Conservation (phyloP, 2,888 invertebrate genomes). For the Brachypalpus laphriformis region DNA sequence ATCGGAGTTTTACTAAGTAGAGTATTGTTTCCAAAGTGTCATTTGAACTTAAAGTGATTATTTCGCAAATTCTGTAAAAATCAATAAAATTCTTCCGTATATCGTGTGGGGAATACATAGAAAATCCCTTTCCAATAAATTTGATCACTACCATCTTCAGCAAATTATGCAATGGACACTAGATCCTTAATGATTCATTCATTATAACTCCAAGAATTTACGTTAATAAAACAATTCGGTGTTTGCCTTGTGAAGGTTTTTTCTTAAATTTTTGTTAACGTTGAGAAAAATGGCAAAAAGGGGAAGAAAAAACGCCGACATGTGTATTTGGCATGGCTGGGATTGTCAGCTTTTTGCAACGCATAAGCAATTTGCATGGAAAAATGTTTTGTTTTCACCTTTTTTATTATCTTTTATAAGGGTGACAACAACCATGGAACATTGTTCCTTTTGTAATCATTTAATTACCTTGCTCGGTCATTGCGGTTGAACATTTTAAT, state of each 20-base stretch:
- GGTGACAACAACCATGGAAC: not conserved
- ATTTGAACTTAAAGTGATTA: not conserved
- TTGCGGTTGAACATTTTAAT: not conserved
- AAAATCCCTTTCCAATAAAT: slow-evolving; percentile 26
- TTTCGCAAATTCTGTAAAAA: slow-evolving; percentile 33
- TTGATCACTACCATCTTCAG: not conserved
- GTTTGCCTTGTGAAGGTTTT: not conserved
- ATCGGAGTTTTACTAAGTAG: too few species aligned
- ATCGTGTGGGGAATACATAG: slow-evolving; percentile 3
- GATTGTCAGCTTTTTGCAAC: slow-evolving; percentile 40
- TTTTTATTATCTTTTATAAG: not conserved
- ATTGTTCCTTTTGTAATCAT: not conserved
- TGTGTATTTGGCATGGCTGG: slow-evolving; percentile 30
- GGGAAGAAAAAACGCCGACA: slow-evolving; percentile 39
- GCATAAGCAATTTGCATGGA: slow-evolving; percentile 31
- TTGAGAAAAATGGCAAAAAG: slow-evolving; percentile 1
- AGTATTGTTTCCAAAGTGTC: slow-evolving; percentile 5
- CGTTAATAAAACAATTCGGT: not conserved
- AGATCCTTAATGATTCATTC: slow-evolving; percentile 43
- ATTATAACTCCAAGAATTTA: not conserved
- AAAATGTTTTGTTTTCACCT: slow-evolving; percentile 7
- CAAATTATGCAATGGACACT: slow-evolving; percentile 58
- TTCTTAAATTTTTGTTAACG: slow-evolving; percentile 11
- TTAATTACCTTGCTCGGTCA: not conserved
- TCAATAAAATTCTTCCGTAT: slow-evolving; percentile 30